Evolutionary conservation across 2,113 vertebrate genomes (phyloP), one percentile per base, ranked within the genome.

Genomic region (Ailurus styani): DNA sequence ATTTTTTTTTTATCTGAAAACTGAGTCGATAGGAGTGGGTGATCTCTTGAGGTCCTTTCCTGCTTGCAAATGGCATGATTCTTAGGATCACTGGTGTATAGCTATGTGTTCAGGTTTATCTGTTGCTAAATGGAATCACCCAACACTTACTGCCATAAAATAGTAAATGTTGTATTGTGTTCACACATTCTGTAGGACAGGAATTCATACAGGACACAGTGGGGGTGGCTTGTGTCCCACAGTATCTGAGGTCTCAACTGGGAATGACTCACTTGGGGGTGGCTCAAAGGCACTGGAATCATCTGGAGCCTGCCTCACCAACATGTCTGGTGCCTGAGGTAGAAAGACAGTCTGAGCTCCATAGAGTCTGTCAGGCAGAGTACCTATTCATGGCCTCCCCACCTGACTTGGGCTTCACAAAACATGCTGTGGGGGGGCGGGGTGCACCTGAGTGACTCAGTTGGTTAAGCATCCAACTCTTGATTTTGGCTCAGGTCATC

Each of bases 1-100:
- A 5, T 57, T 78, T 94, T 60, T 84, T 96, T 60, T 87, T 87
- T n/a, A 73, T 78, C 62, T 79, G 79, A 88, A 85, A 92, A 72
- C 21, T 34, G 62, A 70, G 5, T 29, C 5, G 37, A 27, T 21
- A 57, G 29, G 45, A 73, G 62, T 85, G 29, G 34, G 64, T 93
- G 37, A 55, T 66, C 27, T 73, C 62, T 66, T 78, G 20, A 90
- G n/a, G 79, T 73, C 18, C 54, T 64, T 85, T 93, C 29, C 40
- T 85, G 42, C 29, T 50, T 87, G 73, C 94, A 79, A 91, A 87
- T 55, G 31, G 47, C 25, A 21, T 52, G 47, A 85, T 85, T 93
- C 64, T 94, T 55, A 64, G 1, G 64, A 52, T 81, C 5, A 18
- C 11, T 57, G 52, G 23, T 62, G 52, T 29, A 79, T 55, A 79